Percentiles rank a stretch among this genome's conserved stretches.
Evolutionary conservation across 2,797 vertebrate species (phyloP).

Genomic region (Australoheros facetus): DNA sequence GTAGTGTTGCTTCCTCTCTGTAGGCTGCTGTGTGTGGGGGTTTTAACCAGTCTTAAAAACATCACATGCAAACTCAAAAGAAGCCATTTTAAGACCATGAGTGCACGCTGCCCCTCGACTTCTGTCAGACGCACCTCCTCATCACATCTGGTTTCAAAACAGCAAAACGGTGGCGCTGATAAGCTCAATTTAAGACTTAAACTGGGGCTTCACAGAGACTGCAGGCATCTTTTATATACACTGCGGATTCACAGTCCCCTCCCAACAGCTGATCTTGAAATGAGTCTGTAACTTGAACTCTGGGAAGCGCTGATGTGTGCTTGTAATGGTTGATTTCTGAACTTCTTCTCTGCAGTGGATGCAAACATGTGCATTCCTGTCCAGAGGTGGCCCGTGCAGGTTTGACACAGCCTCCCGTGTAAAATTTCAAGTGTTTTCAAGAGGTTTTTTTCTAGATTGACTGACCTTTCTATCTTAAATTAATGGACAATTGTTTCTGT

Average conservation of each 20-base stretch:
- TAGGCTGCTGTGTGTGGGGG: no score
- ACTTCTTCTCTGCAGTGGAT: background rate
- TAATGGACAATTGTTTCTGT: no score
- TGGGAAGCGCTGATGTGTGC: background rate
- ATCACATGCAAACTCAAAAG: background rate
- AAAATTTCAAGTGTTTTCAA: no score
- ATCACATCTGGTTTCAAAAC: background rate
- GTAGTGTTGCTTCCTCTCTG: background rate
- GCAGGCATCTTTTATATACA: background rate
- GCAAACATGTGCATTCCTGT: no score
- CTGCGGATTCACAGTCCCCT: background rate
- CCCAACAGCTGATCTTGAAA: background rate
- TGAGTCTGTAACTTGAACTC: background rate
- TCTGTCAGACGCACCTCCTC: background rate
- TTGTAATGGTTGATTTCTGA: no score
- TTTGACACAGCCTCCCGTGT: background rate
- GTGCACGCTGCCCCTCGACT: background rate
- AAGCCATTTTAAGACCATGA: background rate
- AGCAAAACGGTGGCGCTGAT: background rate
- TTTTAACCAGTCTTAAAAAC: background rate
- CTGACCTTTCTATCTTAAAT: background rate
- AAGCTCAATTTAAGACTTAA: background rate
- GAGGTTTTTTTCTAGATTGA: background rate
- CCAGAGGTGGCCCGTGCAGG: no score
- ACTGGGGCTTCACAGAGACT: background rate